Evolutionary conservation across 2,113 vertebrate species (phyloP).

Genomic region (Centropus bengalensis): DNA sequence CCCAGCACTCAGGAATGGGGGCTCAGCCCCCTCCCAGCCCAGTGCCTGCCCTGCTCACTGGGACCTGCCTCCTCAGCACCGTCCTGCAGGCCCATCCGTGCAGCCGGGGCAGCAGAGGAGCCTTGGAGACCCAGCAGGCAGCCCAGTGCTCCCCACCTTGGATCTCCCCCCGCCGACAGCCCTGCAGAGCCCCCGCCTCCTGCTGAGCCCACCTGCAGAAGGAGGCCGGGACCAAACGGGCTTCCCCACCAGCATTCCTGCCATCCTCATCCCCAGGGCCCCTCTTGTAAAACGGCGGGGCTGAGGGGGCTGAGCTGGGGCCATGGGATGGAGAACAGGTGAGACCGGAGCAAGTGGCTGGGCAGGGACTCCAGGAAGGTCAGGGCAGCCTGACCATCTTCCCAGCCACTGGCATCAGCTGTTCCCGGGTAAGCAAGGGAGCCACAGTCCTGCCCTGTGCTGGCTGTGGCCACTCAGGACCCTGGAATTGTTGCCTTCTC

Average conservation of each 20-base stretch:
- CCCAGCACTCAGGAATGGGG: neutral
- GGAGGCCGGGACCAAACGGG: accelerated
- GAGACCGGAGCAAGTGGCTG: neutral
- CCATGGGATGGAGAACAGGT: neutral
- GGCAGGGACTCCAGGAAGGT: neutral
- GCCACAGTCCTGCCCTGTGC: neutral
- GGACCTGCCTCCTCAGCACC: accelerated
- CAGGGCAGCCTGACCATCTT: neutral
- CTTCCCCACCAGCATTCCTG: neutral
- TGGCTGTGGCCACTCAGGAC: accelerated
- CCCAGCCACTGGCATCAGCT: accelerated
- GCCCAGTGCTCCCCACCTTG: neutral
- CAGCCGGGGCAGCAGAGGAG: neutral
- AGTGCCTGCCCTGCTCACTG: neutral
- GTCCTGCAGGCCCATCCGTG: neutral
- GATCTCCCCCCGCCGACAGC: neutral
- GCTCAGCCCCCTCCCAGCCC: neutral
- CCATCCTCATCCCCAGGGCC: neutral
- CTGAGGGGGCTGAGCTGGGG: neutral
- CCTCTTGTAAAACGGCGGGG: neutral
- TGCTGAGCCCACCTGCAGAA: accelerated
- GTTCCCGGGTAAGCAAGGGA: no score
- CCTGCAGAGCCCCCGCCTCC: neutral
- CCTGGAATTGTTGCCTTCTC: neutral
- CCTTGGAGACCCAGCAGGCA: neutral